Evolutionary conservation across 2,113 vertebrate species (phyloP).

Genomic region (Mandrillus leucophaeus): DNA sequence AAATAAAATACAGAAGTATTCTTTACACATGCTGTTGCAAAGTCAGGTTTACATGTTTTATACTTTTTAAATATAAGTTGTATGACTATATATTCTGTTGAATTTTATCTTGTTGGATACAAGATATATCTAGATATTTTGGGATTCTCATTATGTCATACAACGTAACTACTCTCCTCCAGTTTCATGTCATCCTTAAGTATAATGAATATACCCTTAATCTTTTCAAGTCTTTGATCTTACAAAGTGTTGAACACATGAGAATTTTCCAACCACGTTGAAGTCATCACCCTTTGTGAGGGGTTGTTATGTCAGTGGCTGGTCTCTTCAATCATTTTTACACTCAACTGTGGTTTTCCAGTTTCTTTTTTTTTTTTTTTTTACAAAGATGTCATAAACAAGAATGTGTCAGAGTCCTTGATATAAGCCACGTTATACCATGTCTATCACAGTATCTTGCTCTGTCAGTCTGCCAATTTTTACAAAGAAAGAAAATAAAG

Average conservation of each 20-base stretch:
- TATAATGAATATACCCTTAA: background rate
- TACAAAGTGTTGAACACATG: background rate
- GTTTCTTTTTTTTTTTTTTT: background rate
- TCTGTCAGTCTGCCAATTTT: background rate
- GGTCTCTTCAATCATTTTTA: background rate
- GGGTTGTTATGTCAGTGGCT: background rate
- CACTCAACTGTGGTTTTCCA: background rate
- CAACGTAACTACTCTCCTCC: background rate
- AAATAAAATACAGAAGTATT: background rate
- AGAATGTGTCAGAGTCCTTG: background rate
- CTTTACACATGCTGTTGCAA: background rate
- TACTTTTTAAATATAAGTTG: background rate
- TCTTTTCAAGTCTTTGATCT: background rate
- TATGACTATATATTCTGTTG: background rate
- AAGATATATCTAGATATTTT: background rate
- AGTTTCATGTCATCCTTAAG: background rate
- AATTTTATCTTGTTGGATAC: background rate
- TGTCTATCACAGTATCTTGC: background rate
- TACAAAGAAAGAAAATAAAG: background rate
- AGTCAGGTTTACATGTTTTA: background rate
- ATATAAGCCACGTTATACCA: background rate
- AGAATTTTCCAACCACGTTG: background rate
- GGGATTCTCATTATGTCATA: background rate
- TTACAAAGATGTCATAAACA: background rate
- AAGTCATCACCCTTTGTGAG: background rate